Evolutionary conservation across 2,888 invertebrate genomes (phyloP), one percentile per base, ranked within the genome.

Genomic region (Thysanoteuthis rhombus): DNA sequence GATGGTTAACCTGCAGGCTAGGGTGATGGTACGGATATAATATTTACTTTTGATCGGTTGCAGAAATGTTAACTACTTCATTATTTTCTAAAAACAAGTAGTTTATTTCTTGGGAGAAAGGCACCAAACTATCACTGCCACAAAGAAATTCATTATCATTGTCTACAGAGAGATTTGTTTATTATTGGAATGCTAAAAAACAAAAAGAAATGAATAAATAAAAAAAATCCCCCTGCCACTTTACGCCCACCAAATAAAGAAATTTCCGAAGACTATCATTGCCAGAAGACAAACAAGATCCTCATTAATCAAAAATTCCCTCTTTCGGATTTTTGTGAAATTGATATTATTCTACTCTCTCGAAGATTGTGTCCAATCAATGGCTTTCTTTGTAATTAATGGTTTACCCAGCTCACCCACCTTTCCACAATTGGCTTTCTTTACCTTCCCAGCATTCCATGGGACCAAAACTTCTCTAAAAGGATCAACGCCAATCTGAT

Each of bases 281-380:
- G 75, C n/a, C 75, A 75, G 75, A 75, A 36, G n/a, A 75, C n/a
- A 75, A 75, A 75, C n/a, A 75, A 75, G n/a, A 75, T 75, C 75
- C n/a, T n/a, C 75, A 75, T 75, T 75, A 75, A 75, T 75, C 75
- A 75, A 75, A 75, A 75, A 75, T 75, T 75, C 75, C 75, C n/a
- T 25, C n/a, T 75, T 75, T 75, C 12, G 75, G 75, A 75, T 75
- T 75, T 75, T 75, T 75, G n/a, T 75, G 75, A 75, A 75, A 75
- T 75, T 75, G 75, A 75, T 75, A n/a, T 75, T 75, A 36, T 75
- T n/a, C 75, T 75, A 16, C 19, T 75, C 75, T 75, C 58, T 10
- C 32, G 58, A 58, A 58, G 58, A 58, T 58, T n/a, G 75, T 75
- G n/a, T 75, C n/a, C n/a, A 36, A 75, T 75, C 75, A 36, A 75